Percentiles rank a stretch among this genome's conserved stretches.
These are phyloP conservation scores for Achlya flavicornis DNA, from an alignment of 2,888 invertebrate species.

Conservation along the genomic window DNA sequence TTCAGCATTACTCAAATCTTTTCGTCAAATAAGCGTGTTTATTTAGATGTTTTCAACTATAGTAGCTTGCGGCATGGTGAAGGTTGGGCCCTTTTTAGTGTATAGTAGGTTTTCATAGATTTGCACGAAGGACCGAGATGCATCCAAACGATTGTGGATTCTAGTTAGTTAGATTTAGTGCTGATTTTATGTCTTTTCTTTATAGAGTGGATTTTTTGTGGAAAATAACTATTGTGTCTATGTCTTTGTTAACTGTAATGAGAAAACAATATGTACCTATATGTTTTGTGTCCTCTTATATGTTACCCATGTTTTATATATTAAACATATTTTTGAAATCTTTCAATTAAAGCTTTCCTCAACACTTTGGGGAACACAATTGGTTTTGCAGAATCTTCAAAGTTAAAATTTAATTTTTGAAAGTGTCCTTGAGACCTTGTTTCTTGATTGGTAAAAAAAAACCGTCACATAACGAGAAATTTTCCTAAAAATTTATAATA, in stretches of 20 bases:
- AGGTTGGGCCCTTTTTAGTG: conserved; percentile 48
- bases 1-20: conserved; percentile 28
- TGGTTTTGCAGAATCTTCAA: no score
- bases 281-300: background rate
- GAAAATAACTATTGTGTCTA: conserved; percentile 7
- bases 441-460: no score
- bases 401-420: no score
- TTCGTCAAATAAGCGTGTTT: conserved; percentile 34
- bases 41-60: conserved; percentile 48
- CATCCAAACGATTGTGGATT: conserved; percentile 56
- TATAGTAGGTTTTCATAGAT: conserved; percentile 29
- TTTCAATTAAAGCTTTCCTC: background rate
- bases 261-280: background rate
- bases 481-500: no score
- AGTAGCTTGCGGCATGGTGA: conserved; percentile 80
- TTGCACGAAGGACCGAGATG: conserved; percentile 43
- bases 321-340: background rate
- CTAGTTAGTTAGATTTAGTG: conserved; percentile 28
- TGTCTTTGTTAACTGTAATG: background rate
- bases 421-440: no score
- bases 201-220: conserved; percentile 50
- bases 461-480: no score
- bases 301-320: background rate
- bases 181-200: conserved; percentile 26
- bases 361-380: no score